Base-by-base conservation (phyloP, 2,113 vertebrate genomes). In the Tachysurus fulvidraco region DNA sequence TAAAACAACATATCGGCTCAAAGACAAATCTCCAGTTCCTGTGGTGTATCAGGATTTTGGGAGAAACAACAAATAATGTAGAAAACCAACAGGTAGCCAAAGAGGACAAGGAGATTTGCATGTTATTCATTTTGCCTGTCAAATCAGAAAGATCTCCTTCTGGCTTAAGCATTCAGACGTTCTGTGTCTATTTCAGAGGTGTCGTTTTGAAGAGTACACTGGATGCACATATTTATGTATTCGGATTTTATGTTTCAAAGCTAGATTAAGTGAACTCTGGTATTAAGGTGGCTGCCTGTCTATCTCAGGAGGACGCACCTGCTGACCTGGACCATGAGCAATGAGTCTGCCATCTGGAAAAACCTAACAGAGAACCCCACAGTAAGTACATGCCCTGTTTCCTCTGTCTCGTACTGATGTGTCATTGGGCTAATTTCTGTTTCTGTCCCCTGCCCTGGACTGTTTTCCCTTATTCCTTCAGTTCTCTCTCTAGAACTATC, bases 311-410 rank as follows among this genome's bases (percentile, higher is more conserved):
- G 95, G 92, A 93, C 89, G 82, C 87, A 93, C 90, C 93, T 93
- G 93, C 94, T 93, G 93, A 92, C 92, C 91, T 95, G 93, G 96
- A 97, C 95, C 95, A 98, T 98, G 97, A 98, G 95, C 96, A 94
- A 97, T 97, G 96, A 96, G 90, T 96, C 95, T 92, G 94, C 94
- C 91, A 88, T 96, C 86, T 98, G 97, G 97, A 97, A 96, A 94
- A 97, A 96, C 92, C 89, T 95, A 90, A 96, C 97, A 84, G 94
- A 95, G 87, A 96, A 92, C 91, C 91, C 96, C 90, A 97, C 97
- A 88, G 98, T 99, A 93, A 96, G 97, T 95, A 91, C 83, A 71
- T 80, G 65, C 69, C 87, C 85, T 82, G 83, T 86, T 76, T 83
- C 91, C 92, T 89, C 91, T 90, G 85, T 91, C 57, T n/a, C 44